These are phyloP conservation scores for Schizotus pectinicornis DNA, from an alignment of 2,888 invertebrate genomes.

Conservation along the genomic window DNA sequence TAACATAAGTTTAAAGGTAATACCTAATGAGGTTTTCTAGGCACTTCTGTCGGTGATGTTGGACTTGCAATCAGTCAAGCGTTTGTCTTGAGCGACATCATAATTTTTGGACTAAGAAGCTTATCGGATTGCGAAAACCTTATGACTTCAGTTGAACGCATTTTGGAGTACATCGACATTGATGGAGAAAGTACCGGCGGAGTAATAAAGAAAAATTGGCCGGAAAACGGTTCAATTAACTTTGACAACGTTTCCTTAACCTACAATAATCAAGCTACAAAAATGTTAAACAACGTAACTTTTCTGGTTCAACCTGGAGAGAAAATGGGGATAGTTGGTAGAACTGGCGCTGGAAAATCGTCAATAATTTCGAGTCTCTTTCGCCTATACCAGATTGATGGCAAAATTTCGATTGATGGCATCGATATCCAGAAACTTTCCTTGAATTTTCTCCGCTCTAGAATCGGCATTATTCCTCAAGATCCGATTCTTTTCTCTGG, in stretches of 20 bases:
- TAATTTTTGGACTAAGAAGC: conserved; percentile 71
- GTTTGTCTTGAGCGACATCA: conserved; percentile 71
- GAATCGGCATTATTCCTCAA: conserved; percentile 66
- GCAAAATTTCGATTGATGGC: conserved; percentile 61
- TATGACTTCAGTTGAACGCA: conserved; percentile 88
- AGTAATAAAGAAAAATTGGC: conserved; percentile 71
- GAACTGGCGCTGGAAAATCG: conserved; percentile 70
- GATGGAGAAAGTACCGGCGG: conserved; percentile 49
- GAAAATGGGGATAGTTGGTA: no score
- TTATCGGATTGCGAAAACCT: conserved; percentile 79
- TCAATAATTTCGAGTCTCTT: conserved; percentile 77
- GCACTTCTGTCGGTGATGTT: conserved; percentile 63
- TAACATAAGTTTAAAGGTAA: neutral
- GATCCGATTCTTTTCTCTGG: conserved; percentile 69
- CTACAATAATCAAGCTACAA: conserved; percentile 63
- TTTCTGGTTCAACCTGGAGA: conserved; percentile 69
- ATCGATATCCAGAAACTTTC: conserved; percentile 53
- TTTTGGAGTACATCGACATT: conserved; percentile 58
- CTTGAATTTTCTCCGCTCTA: conserved; percentile 60
- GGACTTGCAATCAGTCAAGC: conserved; percentile 82
- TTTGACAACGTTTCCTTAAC: conserved; percentile 64
- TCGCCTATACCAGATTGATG: conserved; percentile 72
- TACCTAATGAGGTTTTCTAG: conserved; percentile 7
- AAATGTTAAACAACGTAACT: conserved; percentile 73
- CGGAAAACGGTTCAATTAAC: conserved; percentile 68